Evolutionary conservation across 2,113 vertebrate genomes (phyloP).

Genomic region (Hippopotamus amphibius): DNA sequence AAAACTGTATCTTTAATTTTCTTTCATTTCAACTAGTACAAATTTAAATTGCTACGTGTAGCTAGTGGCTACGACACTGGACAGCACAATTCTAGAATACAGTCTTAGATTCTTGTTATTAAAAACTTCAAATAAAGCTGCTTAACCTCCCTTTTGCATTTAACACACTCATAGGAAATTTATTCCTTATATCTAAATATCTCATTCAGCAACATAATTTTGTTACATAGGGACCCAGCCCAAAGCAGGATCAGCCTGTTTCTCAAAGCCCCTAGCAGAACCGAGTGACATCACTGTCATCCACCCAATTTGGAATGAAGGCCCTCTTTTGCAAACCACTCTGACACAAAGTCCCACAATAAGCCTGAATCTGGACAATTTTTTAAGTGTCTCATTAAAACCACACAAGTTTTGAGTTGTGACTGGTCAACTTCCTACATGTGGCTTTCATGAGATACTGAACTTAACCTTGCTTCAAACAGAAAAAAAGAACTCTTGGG

Average conservation of each 20-base stretch:
- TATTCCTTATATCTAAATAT: slow-evolving; percentile 16
- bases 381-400: slow-evolving; percentile 59
- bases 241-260: neutral
- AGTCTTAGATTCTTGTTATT: slow-evolving; percentile 13
- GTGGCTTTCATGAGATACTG: neutral
- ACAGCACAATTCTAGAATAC: slow-evolving; percentile 32
- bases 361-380: neutral
- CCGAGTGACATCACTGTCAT: neutral
- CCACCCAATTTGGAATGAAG: neutral
- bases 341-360: neutral
- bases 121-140: slow-evolving; percentile 40
- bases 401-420: neutral
- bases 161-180: neutral
- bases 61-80: neutral
- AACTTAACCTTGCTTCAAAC: slow-evolving; percentile 20
- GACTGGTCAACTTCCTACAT: neutral
- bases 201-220: slow-evolving; percentile 25
- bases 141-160: slow-evolving; percentile 22
- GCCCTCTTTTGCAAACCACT: slow-evolving; percentile 33
- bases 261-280: neutral
- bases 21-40: slow-evolving; percentile 23
- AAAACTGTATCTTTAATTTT: slow-evolving; percentile 22
- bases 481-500: too few species aligned
- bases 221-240: neutral
- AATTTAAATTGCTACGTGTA: slow-evolving; percentile 35